Evolutionary conservation across 2,113 vertebrate species (phyloP).

Genomic region (Macaca fascicularis): T2T-MFA8v1.1 NC_088392.1:42673001-42673500

Average conservation of each 20-base stretch:
- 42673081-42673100: background rate
- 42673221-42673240: background rate
- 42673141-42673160: background rate
- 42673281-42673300: conserved; percentile 98
- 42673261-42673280: conserved; percentile 86
- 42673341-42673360: conserved; percentile 91
- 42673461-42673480: conserved; percentile 88
- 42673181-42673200: background rate
- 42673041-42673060: background rate
- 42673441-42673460: conserved; percentile 92
- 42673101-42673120: background rate
- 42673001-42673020: background rate
- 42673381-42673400: conserved; percentile 93
- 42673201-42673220: background rate
- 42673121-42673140: background rate
- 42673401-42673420: conserved; percentile 90
- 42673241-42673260: conserved; percentile 80
- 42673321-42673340: conserved; percentile 88
- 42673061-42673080: background rate
- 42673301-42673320: conserved; percentile 95
- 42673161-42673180: background rate
- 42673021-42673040: background rate
- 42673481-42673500: background rate
- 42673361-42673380: conserved; percentile 96
- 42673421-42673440: conserved; percentile 93